Percentiles rank a stretch among this genome's conserved stretches.
These are phyloP conservation scores for Gryllus longicercus DNA, from an alignment of 2,888 invertebrate species.

Conservation along the genomic window DNA sequence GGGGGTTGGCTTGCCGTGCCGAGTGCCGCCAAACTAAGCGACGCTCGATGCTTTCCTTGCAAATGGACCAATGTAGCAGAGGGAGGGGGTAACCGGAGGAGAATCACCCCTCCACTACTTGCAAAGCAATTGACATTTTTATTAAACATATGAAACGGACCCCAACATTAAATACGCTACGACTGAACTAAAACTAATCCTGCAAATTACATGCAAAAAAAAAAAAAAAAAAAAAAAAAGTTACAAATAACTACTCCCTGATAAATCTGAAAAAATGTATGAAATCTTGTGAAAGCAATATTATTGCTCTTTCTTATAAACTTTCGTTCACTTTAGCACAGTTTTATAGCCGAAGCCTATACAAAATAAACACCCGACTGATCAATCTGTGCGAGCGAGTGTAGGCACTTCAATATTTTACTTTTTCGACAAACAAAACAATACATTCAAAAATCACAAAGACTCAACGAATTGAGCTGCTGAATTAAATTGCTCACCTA, in stretches of 20 bases:
- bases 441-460: neutral
- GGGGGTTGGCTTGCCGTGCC: conserved; percentile 40
- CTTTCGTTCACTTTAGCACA: conserved; percentile 30
- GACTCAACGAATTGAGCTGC: neutral
- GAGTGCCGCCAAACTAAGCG: conserved; percentile 31
- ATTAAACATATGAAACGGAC: too few species aligned
- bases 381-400: conserved; percentile 31
- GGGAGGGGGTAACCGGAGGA: neutral
- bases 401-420: neutral
- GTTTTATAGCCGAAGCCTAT: conserved; percentile 32
- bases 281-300: neutral
- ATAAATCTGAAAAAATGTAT: neutral
- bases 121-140: neutral
- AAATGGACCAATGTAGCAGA: conserved; percentile 18
- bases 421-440: neutral
- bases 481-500: too few species aligned
- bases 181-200: neutral
- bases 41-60: conserved; percentile 24
- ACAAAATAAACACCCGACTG: conserved; percentile 19
- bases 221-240: neutral
- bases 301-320: neutral
- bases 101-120: neutral
- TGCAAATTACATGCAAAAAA: neutral
- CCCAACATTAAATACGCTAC: neutral
- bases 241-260: neutral